Base-by-base conservation (phyloP, 2,113 vertebrate species). In the Irena cyanogastra region DNA sequence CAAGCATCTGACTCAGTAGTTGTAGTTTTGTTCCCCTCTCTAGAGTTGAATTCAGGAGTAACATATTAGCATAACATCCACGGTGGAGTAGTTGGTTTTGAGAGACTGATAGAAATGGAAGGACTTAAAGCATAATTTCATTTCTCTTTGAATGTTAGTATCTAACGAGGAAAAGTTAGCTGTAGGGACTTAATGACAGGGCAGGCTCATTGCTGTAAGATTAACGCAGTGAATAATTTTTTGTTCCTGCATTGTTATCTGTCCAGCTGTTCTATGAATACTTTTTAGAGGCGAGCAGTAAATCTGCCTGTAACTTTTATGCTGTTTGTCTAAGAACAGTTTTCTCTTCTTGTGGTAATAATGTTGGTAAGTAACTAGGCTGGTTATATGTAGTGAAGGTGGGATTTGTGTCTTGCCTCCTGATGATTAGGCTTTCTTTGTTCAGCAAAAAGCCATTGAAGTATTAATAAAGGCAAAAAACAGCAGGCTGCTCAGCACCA, bases 171-270 rank as follows among this genome's bases (percentile, higher is more conserved):
- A 60, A 52, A 77, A 81, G 11, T 16, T 74, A 31, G 44, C 28
- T 27, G 13, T 49, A 42, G 27, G 68, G 39, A 57, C 83, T 52
- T 68, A 50, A 76, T 61, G 17, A 35, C 37, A 44, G 24, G 11
- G 9, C 41, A 60, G 11, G 18, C n/a, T 84, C 50, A 47, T 37
- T 0, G 0, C 30, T 57, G 13, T 31, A 74, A 80, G 37, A 31
- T 41, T 20, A 52, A 41, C 35, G 11, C 7, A 8, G 33, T 47
- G 39, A 78, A 16, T 84, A 6, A 42, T 68, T 59, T 41, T 50
- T 63, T 30, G 18, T 80, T 92, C 19, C 16, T 64, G 13, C 4
- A 0, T 54, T 66, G 35, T 69, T 77, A 81, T n/a, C 33, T 87
- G 16, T 75, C 56, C 4, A 11, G 1, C 59, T 83, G 11, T 71